Base-by-base conservation (phyloP, 2,888 invertebrate genomes). In the Amphimallon solstitiale region DNA sequence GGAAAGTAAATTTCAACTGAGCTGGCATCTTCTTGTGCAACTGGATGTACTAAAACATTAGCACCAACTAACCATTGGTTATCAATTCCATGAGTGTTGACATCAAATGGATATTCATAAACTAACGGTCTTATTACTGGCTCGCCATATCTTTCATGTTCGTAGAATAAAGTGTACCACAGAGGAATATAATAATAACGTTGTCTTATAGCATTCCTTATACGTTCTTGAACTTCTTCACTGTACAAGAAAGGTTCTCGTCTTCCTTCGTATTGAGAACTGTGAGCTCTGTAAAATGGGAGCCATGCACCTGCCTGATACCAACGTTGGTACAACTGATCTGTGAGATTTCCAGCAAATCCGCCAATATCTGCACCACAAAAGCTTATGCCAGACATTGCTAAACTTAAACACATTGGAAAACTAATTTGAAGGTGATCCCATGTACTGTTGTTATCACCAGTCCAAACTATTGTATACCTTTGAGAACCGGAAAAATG, bases 321-420 rank as follows among this genome's bases (percentile, higher is more conserved):
- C 77, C 76, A 79, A 65, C 98, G 86, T 19, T 92, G 87, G 75
- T 97, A 86, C 12, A 99, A 86, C 80, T 98, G 96, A 0, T 88
- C 82, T 70, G 95, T 94, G 0, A 98, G 97, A 80, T 95, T 93
- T 68, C 91, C 91, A 84, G 97, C 96, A 86, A 99, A 99, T 0
- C 98, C 99, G 2, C 96, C 98, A 19, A 99, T 90, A 82, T 99
- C 99, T 6, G 98, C 95, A 2, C 98, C 98, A 72, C 90, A 89
- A 84, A 97, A 95, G 0, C 94, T 92, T 72, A 97, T 87, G 0
- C 98, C 98, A 3, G 92, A 87, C 0, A 94, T 84, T 0, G 91
- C 89, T 34, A 96, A 83, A 0, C 93, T 92, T 0, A 99, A 83
- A 73, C 97, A 92, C 97, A 98, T 98, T 0, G 97, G 94, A 38